Conservation (phyloP, 1,140 invertebrate species). For the Macrotrachela quadricornifera region DNA sequence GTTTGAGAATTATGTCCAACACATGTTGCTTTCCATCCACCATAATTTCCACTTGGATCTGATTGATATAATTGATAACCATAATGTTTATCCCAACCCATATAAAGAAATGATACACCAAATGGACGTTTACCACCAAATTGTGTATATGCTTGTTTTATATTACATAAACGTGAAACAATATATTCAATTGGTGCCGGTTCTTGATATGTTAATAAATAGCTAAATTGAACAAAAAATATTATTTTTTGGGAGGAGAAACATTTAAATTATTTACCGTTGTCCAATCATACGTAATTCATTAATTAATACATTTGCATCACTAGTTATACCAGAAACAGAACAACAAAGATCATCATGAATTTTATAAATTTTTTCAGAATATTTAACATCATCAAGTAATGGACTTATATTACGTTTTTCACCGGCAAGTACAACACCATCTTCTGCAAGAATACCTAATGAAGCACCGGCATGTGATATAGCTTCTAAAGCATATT, state of each 20-base stretch:
- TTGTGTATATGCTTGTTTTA: constrained; percentile 97
- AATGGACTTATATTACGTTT: constrained; percentile 89
- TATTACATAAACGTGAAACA: constrained; percentile 86
- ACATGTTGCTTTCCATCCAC: constrained; percentile 98
- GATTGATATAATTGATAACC: constrained; percentile 97
- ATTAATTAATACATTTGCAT: constrained; percentile 95
- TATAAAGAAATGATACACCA: constrained; percentile 92
- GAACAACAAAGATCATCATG: constrained; percentile 96
- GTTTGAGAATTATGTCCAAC: constrained; percentile 82
- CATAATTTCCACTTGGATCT: constrained; percentile 97
- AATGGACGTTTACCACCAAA: constrained; percentile 82
- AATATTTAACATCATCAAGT: constrained; percentile 81
- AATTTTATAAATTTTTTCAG: constrained; percentile 95
- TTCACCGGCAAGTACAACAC: constrained; percentile 86
- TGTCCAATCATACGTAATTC: constrained; percentile 81
- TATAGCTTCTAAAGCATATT: constrained; percentile 99
- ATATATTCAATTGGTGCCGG: constrained; percentile 94
- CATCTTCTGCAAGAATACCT: constrained; percentile 79
- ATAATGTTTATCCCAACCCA: constrained; percentile 98
- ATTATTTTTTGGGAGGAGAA: no score
- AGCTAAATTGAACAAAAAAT: constrained; percentile 25
- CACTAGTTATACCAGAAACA: constrained; percentile 94
- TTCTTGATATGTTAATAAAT: constrained; percentile 78
- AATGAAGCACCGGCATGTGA: constrained; percentile 94
- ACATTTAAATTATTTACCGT: constrained; percentile 62